Evolutionary conservation across 2,797 vertebrate species (phyloP).

Genomic region (Pteropus rufus): DNA sequence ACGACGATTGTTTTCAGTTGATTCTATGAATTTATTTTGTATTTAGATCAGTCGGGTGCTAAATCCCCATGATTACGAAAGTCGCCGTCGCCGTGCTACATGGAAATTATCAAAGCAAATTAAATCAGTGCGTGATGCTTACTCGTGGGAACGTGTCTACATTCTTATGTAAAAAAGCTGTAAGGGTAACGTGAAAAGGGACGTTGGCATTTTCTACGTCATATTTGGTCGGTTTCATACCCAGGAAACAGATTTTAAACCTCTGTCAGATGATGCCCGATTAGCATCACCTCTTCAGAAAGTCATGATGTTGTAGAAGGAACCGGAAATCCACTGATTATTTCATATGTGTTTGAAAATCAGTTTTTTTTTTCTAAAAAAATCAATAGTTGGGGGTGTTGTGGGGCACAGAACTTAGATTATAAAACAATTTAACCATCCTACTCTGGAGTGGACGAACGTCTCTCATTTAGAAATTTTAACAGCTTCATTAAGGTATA

Average conservation of each 20-base stretch:
- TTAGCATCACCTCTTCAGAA: neutral
- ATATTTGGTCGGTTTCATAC: too few species aligned
- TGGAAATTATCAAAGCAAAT: fast-evolving
- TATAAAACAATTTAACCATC: neutral
- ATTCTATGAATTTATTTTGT: neutral
- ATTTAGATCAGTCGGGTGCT: fast-evolving
- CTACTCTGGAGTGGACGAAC: neutral
- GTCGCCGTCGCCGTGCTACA: fast-evolving
- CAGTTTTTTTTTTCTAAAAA: neutral
- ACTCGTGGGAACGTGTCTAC: fast-evolving
- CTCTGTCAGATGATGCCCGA: neutral
- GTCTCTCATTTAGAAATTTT: neutral
- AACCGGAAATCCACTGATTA: fast-evolving
- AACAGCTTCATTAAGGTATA: neutral
- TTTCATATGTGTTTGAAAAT: neutral
- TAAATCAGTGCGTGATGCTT: fast-evolving
- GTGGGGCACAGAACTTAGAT: neutral
- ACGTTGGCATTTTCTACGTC: fast-evolving
- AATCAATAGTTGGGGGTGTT: too few species aligned
- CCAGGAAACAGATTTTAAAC: neutral
- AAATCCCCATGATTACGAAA: too few species aligned
- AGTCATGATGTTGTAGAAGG: neutral
- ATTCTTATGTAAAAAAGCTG: fast-evolving
- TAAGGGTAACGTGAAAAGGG: fast-evolving
- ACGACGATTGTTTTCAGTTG: fast-evolving